Base-by-base conservation (phyloP, 2,888 invertebrate genomes). In the Leucoma salicis region DNA sequence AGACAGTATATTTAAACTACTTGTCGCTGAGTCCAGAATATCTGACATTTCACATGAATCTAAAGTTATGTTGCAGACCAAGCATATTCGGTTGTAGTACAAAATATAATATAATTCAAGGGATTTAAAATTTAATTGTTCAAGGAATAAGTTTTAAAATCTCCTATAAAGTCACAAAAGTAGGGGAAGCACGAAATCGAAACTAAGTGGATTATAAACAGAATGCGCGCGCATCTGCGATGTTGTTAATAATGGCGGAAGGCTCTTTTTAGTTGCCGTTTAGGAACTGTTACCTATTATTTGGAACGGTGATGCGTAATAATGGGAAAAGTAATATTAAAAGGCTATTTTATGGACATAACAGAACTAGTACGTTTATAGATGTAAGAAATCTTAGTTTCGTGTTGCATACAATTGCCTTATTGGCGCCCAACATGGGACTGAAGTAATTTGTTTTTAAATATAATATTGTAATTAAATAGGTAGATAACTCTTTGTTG, bases 201-300 rank as follows among this genome's bases (percentile, higher is more conserved):
- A 76, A 46, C 51, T 74, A 78, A 82, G 63, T 69, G 70, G 76
- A 81, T 84, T 77, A 79, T 68, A 84, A 81, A 85, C 79, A 83
- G 32, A 53, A 1, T 87, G 87, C 87, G 87, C 86, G 87, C 87
- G 87, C 87, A 83, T 42, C 56, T 73, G 43, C 67, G 70, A 71
- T 60, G 70, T 70, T 65, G 47, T 46, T 33, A 15, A 45, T 42
- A 63, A 72, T 69, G 70, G 64, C 49, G 65, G 51, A 53, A 56
- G 68, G 80, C 66, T 61, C 66, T 77, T 80, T 77, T 49, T 45
- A 35, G 49, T 51, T 39, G 53, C 38, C 49, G 39, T 41, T 16
- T 5, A 15, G 31, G 7, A 31, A 36, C 31, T 15, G 25, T 37
- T 15, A 10, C 14, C 14, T 29, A 11, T n/a, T 3, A n/a, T n/a